These are phyloP conservation scores for Zaprionus taronus DNA, from an alignment of 1,140 invertebrate genomes.

Conservation along the genomic window DNA sequence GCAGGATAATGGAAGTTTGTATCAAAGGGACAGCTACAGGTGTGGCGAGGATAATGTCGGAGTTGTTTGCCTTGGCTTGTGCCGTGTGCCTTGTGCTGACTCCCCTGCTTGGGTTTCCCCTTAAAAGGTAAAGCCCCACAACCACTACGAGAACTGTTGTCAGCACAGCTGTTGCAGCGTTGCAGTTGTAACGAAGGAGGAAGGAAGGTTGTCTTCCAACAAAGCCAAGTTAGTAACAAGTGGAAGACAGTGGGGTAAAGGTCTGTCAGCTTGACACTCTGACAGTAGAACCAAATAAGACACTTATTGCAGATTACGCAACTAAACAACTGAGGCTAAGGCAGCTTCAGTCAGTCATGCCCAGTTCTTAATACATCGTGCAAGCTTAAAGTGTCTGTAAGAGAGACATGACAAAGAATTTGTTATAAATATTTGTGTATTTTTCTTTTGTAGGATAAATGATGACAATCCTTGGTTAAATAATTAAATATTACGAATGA, in stretches of 20 bases:
- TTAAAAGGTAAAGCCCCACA: slow-evolving; percentile 9
- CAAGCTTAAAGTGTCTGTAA: slow-evolving; percentile 4
- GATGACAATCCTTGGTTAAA: no score
- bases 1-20: slow-evolving; percentile 30
- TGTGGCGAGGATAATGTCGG: slow-evolving; percentile 22
- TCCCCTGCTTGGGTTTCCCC: not conserved
- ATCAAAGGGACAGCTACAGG: slow-evolving; percentile 40
- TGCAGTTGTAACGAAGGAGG: slow-evolving; percentile 21
- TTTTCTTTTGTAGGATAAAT: no score
- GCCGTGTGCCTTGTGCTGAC: not conserved
- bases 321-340: slow-evolving; percentile 23
- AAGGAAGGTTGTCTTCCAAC: not conserved
- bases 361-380: not conserved
- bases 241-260: not conserved
- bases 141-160: not conserved
- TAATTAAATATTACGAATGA: no score
- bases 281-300: slow-evolving; percentile 15
- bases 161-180: slow-evolving; percentile 33
- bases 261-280: not conserved
- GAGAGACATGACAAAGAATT: not conserved
- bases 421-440: not conserved
- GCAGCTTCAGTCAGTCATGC: not conserved
- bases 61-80: slow-evolving; percentile 8
- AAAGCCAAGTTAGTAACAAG: slow-evolving; percentile 4
- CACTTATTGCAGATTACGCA: slow-evolving; percentile 22